Evolutionary conservation across 2,113 vertebrate genomes (phyloP).

Genomic region (Climacteris rufus): DNA sequence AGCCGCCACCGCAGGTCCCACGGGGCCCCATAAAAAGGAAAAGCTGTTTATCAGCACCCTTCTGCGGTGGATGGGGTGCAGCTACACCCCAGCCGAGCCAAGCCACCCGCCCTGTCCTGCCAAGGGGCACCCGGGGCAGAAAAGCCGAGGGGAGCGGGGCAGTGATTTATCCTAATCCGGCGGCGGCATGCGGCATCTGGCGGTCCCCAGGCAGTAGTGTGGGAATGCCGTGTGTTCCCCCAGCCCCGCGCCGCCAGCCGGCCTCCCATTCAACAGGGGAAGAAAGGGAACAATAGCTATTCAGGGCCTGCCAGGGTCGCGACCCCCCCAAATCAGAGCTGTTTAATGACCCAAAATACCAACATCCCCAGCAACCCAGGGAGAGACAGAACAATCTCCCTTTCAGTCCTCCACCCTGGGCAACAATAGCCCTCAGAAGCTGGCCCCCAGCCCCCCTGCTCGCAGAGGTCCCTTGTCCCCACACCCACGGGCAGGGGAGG

Average conservation of each 20-base stretch:
- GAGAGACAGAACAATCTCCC: constrained; percentile 69
- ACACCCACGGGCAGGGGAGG: background rate
- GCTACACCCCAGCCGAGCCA: background rate
- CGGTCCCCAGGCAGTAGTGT: constrained; percentile 32
- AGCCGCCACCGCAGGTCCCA: background rate
- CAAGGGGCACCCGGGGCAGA: background rate
- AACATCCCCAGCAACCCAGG: constrained; percentile 67
- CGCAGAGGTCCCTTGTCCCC: background rate
- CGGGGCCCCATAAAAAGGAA: background rate
- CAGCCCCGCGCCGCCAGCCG: background rate
- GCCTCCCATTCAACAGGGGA: constrained; percentile 73
- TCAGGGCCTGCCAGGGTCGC: constrained; percentile 73
- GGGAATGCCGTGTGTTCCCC: constrained; percentile 57
- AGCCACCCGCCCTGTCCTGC: background rate
- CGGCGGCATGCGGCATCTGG: constrained; percentile 45
- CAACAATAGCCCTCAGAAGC: constrained; percentile 11
- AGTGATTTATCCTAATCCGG: constrained; percentile 52
- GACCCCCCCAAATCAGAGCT: constrained; percentile 70
- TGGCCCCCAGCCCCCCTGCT: background rate
- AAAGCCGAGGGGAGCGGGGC: background rate
- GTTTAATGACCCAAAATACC: constrained; percentile 80
- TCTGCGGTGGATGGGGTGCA: background rate
- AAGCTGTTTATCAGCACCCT: background rate
- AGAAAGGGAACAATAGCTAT: constrained; percentile 80
- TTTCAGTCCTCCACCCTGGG: constrained; percentile 62